phyloP scores from a whole-genome alignment of 37 sponge, comb jelly and placozoan genomes.

The Aphrocallistes beatrix region DNA sequence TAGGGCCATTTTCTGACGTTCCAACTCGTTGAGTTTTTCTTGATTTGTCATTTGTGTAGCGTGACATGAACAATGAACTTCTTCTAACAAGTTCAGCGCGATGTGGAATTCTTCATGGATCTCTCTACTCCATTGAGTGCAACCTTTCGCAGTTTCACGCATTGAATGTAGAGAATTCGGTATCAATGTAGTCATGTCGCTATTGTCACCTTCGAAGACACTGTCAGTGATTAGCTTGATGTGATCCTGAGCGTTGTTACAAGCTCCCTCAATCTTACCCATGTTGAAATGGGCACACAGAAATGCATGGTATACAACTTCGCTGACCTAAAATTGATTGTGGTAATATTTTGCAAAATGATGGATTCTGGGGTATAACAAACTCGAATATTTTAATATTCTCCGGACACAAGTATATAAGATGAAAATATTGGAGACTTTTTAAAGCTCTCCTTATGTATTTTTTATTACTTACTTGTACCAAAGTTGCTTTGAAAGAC shows the following conservation, averaged over 20 bases:
- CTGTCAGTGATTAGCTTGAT: neutral
- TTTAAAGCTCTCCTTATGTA: too few relatives aligned
- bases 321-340: neutral
- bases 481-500: neutral
- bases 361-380: too few relatives aligned
- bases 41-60: neutral
- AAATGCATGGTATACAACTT: neutral
- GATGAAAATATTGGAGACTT: too few relatives aligned
- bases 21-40: neutral
- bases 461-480: neutral
- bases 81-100: neutral
- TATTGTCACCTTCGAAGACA: neutral
- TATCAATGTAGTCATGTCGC: neutral
- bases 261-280: neutral
- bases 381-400: too few relatives aligned
- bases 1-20: neutral
- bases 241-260: neutral
- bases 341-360: too few relatives aligned
- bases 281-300: neutral
- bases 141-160: neutral
- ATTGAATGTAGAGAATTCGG: neutral
- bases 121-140: slow-evolving; percentile 1
- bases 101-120: neutral
- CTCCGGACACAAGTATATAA: too few relatives aligned
- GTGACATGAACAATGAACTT: neutral